These are phyloP conservation scores for Hippocampus barbouri DNA, from an alignment of 2,113 vertebrate species.

Conservation along the genomic window DNA sequence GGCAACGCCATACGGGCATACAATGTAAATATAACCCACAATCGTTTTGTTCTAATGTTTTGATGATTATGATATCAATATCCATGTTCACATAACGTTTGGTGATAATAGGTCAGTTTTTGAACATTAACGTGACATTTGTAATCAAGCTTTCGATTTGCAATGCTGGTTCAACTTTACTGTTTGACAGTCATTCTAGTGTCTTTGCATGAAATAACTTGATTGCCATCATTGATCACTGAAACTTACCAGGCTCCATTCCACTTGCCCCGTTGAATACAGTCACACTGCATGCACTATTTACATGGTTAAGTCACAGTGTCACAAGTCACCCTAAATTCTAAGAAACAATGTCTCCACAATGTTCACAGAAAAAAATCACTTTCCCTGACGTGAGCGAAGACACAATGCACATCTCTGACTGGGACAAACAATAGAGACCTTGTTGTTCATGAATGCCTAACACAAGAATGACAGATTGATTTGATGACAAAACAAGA, in stretches of 20 bases:
- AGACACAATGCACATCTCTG: constrained; percentile 52
- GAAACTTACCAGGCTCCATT: neutral
- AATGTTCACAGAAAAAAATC: neutral
- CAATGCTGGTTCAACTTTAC: no score
- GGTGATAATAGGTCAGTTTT: no score
- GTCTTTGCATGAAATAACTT: no score
- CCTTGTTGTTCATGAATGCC: constrained; percentile 34
- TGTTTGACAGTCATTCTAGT: no score
- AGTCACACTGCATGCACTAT: neutral
- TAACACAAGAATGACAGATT: constrained; percentile 3
- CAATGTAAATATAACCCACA: no score
- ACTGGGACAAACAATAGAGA: constrained; percentile 45
- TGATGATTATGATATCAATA: no score
- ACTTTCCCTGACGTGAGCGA: constrained; percentile 3
- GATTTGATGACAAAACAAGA: constrained; percentile 32
- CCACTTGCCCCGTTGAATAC: neutral
- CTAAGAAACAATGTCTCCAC: neutral
- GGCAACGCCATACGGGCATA: no score
- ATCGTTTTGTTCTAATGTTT: no score
- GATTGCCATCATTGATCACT: neutral
- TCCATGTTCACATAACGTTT: no score
- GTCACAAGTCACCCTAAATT: neutral
- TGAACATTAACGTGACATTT: no score
- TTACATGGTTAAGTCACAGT: neutral
- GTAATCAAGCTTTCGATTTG: no score